Conservation (phyloP, 2,888 invertebrate genomes). For the Melipona beecheii region DNA sequence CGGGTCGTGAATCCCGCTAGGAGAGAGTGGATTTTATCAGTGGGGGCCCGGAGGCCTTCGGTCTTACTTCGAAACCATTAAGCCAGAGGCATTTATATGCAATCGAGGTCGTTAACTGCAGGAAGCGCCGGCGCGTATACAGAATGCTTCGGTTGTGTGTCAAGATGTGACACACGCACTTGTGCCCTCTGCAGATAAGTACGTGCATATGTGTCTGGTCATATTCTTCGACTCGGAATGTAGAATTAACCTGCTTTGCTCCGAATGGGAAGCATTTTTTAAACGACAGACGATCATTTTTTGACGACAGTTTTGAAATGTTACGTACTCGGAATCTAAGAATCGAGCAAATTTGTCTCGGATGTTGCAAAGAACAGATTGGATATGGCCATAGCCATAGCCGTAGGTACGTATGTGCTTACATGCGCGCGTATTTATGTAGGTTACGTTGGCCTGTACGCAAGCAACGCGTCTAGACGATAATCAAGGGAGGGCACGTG, state of each 20-base stretch:
- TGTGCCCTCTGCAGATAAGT: neutral
- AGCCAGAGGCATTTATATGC: slow-evolving; percentile 76
- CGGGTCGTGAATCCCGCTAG: slow-evolving; percentile 28
- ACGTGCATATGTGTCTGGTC: slow-evolving; percentile 13
- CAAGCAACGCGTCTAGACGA: slow-evolving; percentile 65
- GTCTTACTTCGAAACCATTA: slow-evolving; percentile 79
- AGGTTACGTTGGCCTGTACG: neutral
- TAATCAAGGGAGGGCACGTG: slow-evolving; percentile 65
- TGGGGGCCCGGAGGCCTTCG: slow-evolving; percentile 64
- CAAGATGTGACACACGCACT: slow-evolving; percentile 56
- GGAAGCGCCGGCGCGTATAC: slow-evolving; percentile 78
- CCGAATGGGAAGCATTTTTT: neutral
- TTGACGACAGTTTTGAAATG: neutral
- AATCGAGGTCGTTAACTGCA: slow-evolving; percentile 83
- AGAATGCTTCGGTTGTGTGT: slow-evolving; percentile 47
- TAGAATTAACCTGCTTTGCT: neutral
- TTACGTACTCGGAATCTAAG: neutral
- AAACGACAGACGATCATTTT: neutral
- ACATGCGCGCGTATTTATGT: no score
- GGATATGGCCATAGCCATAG: no score
- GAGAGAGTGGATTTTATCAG: slow-evolving; percentile 59
- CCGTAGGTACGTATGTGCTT: no score
- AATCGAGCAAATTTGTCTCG: neutral
- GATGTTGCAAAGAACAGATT: neutral
- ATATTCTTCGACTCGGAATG: neutral